Conservation (phyloP, 1,140 invertebrate species). For the Popillia japonica region DNA sequence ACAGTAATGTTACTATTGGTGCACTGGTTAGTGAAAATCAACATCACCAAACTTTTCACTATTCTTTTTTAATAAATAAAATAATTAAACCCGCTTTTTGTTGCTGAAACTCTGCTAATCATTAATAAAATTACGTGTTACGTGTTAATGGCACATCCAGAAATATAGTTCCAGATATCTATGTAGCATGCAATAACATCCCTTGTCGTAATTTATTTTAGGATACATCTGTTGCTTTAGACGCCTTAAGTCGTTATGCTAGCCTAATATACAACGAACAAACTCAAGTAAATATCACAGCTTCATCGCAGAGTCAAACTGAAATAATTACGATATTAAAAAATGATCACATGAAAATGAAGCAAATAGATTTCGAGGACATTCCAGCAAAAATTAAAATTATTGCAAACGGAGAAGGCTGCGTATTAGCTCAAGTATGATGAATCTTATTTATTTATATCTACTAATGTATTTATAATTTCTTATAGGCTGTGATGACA, state of each 20-base stretch:
- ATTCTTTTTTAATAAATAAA: too few species aligned
- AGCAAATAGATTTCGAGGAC: conserved; percentile 55
- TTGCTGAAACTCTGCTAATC: neutral
- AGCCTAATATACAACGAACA: conserved; percentile 45
- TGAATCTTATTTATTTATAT: neutral
- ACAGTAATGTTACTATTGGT: too few species aligned
- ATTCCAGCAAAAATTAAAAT: conserved; percentile 63
- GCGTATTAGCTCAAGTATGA: conserved; percentile 66
- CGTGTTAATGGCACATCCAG: too few species aligned
- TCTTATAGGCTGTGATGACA: conserved; percentile 21
- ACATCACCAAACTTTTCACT: too few species aligned
- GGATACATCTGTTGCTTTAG: conserved; percentile 71
- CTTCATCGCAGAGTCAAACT: conserved; percentile 39
- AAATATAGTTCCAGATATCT: too few species aligned
- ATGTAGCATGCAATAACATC: neutral
- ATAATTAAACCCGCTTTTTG: too few species aligned
- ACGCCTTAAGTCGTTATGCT: conserved; percentile 68
- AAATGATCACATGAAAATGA: conserved; percentile 47
- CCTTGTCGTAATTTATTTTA: conserved; percentile 49
- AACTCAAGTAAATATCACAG: conserved; percentile 48
- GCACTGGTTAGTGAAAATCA: too few species aligned
- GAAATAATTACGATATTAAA: conserved; percentile 44
- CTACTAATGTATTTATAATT: neutral
- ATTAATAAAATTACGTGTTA: too few species aligned
- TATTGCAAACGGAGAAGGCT: conserved; percentile 67